phyloP scores from a whole-genome alignment of 1,140 invertebrate species.

The Pseudomyrmex gracilis region DNA sequence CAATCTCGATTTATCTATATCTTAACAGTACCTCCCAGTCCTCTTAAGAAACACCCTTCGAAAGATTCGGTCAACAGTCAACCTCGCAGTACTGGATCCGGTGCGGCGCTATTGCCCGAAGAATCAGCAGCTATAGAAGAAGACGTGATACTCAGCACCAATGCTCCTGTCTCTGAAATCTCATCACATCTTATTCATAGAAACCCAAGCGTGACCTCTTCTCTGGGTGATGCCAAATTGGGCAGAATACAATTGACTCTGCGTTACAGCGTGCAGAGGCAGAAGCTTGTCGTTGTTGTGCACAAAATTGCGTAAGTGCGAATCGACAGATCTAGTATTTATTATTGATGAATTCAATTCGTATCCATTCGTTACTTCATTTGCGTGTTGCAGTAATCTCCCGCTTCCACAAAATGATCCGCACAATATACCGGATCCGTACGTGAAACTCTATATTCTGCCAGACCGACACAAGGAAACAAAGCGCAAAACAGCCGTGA shows the following conservation, averaged over 20 bases:
- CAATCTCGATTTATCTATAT: slow-evolving; percentile 32
- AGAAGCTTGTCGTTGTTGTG: slow-evolving; percentile 92
- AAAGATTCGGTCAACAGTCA: slow-evolving; percentile 83
- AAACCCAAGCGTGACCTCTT: slow-evolving; percentile 85
- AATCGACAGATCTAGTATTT: slow-evolving; percentile 49
- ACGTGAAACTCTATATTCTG: slow-evolving; percentile 96
- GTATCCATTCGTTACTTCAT: background rate
- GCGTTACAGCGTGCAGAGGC: slow-evolving; percentile 93
- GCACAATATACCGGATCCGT: slow-evolving; percentile 96
- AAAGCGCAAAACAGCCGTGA: slow-evolving; percentile 95
- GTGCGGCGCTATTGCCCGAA: slow-evolving; percentile 66
- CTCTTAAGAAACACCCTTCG: slow-evolving; percentile 80
- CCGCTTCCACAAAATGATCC: slow-evolving; percentile 92
- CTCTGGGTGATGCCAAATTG: slow-evolving; percentile 89
- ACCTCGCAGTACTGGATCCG: slow-evolving; percentile 74
- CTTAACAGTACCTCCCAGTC: slow-evolving; percentile 77
- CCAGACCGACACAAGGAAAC: slow-evolving; percentile 94
- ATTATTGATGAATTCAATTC: background rate
- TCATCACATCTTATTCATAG: slow-evolving; percentile 77
- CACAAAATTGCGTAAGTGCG: slow-evolving; percentile 94
- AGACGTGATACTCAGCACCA: slow-evolving; percentile 66
- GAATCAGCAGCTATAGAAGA: slow-evolving; percentile 77
- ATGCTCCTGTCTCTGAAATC: slow-evolving; percentile 67
- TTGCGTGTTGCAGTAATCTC: slow-evolving; percentile 89
- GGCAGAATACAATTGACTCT: slow-evolving; percentile 94